These are phyloP conservation scores for Tribolium madens DNA, from an alignment of 1,140 invertebrate genomes.

Conservation along the genomic window DNA sequence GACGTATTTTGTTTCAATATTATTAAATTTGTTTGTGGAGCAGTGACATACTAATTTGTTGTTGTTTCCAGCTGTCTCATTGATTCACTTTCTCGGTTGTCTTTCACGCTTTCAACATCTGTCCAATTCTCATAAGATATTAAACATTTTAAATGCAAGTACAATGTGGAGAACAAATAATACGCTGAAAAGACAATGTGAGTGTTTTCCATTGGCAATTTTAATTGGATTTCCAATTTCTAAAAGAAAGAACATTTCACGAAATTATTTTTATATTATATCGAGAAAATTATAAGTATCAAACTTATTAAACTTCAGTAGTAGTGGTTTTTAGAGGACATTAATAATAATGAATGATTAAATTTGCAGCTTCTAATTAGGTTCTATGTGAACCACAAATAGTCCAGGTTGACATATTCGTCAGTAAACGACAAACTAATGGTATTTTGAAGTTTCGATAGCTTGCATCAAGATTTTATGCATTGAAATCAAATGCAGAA, in stretches of 20 bases:
- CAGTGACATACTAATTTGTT: not conserved
- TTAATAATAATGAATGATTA: too few relatives aligned
- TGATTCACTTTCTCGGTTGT: not conserved
- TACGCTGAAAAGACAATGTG: not conserved
- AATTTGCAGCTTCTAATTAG: too few relatives aligned
- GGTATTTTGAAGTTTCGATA: not conserved
- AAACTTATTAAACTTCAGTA: not conserved
- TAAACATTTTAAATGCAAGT: not conserved
- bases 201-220: not conserved
- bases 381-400: not conserved
- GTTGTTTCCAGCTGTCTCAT: not conserved
- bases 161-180: not conserved
- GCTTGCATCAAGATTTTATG: not conserved
- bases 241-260: not conserved
- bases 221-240: not conserved
- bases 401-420: not conserved
- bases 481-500: not conserved
- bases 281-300: not conserved
- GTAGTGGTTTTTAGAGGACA: too few relatives aligned
- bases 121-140: not conserved
- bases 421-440: not conserved
- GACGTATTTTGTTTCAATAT: not conserved
- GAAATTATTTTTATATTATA: not conserved
- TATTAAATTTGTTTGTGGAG: not conserved
- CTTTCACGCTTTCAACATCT: not conserved